A percentile compares a stretch with the other conserved stretches of the same genome.
phyloP scores from a whole-genome alignment of 1,140 invertebrate genomes.

The Apolygus lucorum region DNA sequence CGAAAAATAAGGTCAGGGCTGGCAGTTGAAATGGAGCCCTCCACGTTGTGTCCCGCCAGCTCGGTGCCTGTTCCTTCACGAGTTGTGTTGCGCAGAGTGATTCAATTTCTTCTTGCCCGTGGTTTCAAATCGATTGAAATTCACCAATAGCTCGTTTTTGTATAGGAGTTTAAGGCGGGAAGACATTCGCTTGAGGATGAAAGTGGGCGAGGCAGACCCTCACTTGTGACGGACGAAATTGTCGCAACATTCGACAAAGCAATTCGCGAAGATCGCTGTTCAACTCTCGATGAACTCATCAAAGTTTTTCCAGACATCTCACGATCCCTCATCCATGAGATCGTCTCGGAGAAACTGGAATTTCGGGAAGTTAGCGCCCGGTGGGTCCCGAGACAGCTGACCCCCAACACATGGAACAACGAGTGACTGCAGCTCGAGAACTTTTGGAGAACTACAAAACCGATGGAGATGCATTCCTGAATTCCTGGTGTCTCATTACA shows the following conservation, averaged over 20 bases:
- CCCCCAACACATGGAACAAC: constrained; percentile 5
- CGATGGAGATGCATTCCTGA: constrained; percentile 1
- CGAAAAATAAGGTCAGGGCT: neutral
- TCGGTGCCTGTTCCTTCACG: neutral
- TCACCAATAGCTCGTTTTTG: neutral
- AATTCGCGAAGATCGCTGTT: neutral
- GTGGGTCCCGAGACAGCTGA: neutral
- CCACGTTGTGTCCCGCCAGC: neutral
- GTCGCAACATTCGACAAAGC: neutral
- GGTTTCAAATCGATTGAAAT: too few relatives aligned
- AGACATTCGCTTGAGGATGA: neutral
- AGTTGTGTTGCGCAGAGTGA: neutral
- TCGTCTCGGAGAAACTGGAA: neutral
- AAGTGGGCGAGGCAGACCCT: neutral
- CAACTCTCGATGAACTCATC: neutral
- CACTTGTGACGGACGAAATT: neutral
- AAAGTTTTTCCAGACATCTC: neutral
- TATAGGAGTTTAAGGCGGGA: neutral
- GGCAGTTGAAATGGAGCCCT: neutral
- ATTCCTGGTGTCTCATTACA: neutral
- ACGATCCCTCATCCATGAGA: neutral
- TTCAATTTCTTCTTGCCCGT: neutral
- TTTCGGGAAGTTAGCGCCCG: neutral
- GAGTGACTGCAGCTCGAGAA: constrained; percentile 14
- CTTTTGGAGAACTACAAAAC: constrained; percentile 3